Evolutionary conservation across 2,888 invertebrate species (phyloP).

Genomic region (Pseudanteris insignis): DNA sequence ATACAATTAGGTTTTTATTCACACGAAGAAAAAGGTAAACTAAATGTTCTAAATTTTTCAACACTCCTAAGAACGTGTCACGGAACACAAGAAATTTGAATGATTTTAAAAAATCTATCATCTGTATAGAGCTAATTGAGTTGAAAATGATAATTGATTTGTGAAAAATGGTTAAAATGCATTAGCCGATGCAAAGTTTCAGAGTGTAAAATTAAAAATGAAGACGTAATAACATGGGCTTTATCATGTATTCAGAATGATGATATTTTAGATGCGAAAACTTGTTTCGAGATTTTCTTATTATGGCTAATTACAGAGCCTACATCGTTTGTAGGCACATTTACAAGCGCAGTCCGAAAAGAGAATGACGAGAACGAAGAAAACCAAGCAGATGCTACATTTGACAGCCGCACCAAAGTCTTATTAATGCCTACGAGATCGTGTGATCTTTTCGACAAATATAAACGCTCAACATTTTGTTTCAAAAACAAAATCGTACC

Average conservation of each 20-base stretch:
- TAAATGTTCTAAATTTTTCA: no score
- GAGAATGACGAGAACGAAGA: conserved; percentile 16
- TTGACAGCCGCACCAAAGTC: conserved; percentile 38
- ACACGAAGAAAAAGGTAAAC: conserved; percentile 17
- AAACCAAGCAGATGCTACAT: conserved; percentile 34
- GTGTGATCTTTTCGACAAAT: conserved; percentile 33
- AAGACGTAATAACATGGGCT: no score
- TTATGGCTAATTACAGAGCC: conserved; percentile 43
- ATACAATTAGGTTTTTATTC: conserved; percentile 16
- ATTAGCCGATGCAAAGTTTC: no score
- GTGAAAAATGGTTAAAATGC: conserved; percentile 6
- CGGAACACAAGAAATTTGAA: no score
- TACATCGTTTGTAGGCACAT: conserved; percentile 32
- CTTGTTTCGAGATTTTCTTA: conserved; percentile 42
- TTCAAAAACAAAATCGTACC: conserved; percentile 10
- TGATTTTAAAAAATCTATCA: no score
- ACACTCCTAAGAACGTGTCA: no score
- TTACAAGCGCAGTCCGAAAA: conserved; percentile 18
- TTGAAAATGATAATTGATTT: conserved; percentile 37
- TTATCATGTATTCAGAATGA: conserved; percentile 21
- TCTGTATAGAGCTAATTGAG: no score
- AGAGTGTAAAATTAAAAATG: no score
- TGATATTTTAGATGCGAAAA: conserved; percentile 41
- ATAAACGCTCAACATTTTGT: conserved; percentile 16
- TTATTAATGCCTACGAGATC: conserved; percentile 41